A percentile compares a stretch with the other conserved stretches of the same genome.
phyloP scores from a whole-genome alignment of 1,140 invertebrate species.

The Bacillus rossius region DNA sequence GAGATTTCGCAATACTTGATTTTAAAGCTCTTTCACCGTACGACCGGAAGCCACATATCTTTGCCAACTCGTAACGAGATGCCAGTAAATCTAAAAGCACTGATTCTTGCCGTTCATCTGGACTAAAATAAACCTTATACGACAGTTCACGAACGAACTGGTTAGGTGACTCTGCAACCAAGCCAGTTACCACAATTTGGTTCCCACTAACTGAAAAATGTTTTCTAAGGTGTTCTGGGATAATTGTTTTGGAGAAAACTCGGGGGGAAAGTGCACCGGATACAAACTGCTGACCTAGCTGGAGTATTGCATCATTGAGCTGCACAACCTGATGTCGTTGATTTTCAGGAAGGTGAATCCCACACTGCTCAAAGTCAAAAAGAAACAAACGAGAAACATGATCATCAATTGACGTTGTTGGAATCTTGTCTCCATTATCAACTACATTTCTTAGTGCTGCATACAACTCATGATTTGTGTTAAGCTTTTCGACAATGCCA shows the following conservation, averaged over 20 bases:
- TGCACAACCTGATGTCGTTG: slow-evolving; percentile 71
- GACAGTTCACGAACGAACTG: slow-evolving; percentile 78
- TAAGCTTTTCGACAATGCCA: slow-evolving; percentile 90
- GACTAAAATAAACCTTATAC: slow-evolving; percentile 80
- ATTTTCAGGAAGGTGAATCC: slow-evolving; percentile 84
- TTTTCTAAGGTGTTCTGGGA: slow-evolving; percentile 49
- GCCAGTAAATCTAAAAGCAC: slow-evolving; percentile 66
- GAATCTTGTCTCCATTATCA: slow-evolving; percentile 59
- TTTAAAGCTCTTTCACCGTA: slow-evolving; percentile 86
- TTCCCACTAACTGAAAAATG: slow-evolving; percentile 63
- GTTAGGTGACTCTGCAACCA: slow-evolving; percentile 77
- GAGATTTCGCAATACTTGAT: slow-evolving; percentile 78
- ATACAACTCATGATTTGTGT: slow-evolving; percentile 84
- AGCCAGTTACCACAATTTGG: slow-evolving; percentile 65
- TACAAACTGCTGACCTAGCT: slow-evolving; percentile 85
- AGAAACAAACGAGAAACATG: slow-evolving; percentile 86
- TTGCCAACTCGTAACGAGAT: slow-evolving; percentile 69
- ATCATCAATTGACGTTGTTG: slow-evolving; percentile 67
- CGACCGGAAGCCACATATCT: slow-evolving; percentile 79
- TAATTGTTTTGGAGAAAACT: slow-evolving; percentile 51
- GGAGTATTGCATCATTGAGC: slow-evolving; percentile 74
- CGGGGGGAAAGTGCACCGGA: slow-evolving; percentile 62
- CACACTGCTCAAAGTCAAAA: slow-evolving; percentile 95
- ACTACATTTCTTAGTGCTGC: slow-evolving; percentile 63
- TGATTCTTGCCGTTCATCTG: slow-evolving; percentile 69